Percentiles rank a stretch among this genome's conserved stretches.
These are phyloP conservation scores for Leptonema lineaticorne DNA, from an alignment of 1,140 invertebrate species.

Conservation along the genomic window DNA sequence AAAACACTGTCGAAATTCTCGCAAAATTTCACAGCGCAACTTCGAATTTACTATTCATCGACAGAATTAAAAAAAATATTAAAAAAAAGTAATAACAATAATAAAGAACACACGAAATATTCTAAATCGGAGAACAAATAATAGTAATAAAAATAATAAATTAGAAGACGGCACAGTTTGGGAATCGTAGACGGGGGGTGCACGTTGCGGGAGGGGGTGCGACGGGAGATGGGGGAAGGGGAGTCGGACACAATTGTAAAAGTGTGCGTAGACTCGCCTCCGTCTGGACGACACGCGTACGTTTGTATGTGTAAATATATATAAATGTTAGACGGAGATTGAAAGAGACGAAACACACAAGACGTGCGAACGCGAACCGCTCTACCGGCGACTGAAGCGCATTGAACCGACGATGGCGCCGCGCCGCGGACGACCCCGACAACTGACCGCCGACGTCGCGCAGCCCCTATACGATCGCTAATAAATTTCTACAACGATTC, in stretches of 20 bases:
- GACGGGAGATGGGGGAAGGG: not conserved
- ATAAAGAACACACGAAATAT: not conserved
- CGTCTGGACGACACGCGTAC: too few relatives aligned
- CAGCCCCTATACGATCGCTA: too few relatives aligned
- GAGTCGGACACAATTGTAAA: not conserved
- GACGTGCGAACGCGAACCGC: not conserved
- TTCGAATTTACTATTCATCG: not conserved
- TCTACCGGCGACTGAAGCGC: conserved; percentile 3
- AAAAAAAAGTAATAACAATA: not conserved
- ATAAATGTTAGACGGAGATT: too few relatives aligned
- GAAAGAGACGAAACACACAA: not conserved
- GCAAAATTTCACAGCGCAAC: too few relatives aligned
- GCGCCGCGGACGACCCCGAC: not conserved
- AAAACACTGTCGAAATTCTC: too few relatives aligned
- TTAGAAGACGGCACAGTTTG: not conserved
- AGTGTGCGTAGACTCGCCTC: not conserved
- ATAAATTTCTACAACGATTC: too few relatives aligned
- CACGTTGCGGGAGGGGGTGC: not conserved
- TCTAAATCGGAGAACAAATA: not conserved
- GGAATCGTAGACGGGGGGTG: not conserved
- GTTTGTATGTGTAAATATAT: too few relatives aligned
- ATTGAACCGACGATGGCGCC: not conserved
- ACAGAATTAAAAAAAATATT: not conserved
- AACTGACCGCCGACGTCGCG: not conserved
- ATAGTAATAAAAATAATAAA: not conserved